A percentile compares a stretch with the other conserved stretches of the same genome.
phyloP scores from a whole-genome alignment of 2,113 vertebrate genomes.

The Zosterops borbonicus region DNA sequence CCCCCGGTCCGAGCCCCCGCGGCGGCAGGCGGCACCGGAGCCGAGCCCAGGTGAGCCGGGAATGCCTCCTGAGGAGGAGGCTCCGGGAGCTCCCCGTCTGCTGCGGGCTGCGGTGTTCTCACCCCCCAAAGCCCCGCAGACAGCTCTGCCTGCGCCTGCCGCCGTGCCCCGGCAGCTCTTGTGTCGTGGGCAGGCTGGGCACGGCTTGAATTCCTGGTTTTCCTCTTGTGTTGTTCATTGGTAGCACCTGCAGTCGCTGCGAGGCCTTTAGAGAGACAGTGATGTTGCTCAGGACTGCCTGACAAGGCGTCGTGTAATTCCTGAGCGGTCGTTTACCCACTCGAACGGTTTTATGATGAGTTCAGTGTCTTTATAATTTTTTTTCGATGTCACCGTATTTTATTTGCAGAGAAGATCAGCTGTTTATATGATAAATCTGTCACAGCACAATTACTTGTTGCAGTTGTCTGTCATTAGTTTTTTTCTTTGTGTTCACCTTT shows the following conservation, averaged over 20 bases:
- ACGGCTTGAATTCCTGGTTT: rapidly evolving
- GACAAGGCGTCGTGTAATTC: not conserved
- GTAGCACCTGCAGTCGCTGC: not conserved
- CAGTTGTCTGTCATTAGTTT: not conserved
- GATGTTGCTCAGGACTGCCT: not conserved
- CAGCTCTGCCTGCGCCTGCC: rapidly evolving
- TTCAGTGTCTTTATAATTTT: not conserved
- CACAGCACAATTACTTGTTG: not conserved
- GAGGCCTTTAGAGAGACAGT: not conserved
- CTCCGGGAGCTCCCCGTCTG: not conserved
- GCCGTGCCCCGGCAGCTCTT: not conserved
- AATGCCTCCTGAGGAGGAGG: not conserved
- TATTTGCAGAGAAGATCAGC: not conserved
- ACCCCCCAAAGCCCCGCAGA: rapidly evolving
- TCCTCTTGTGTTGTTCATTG: rapidly evolving
- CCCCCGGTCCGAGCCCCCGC: not conserved
- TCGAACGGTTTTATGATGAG: not conserved
- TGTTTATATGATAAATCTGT: not conserved
- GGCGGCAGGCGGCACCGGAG: not conserved
- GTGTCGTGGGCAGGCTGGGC: not conserved
- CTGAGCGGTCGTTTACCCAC: not conserved
- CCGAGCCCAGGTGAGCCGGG: not conserved
- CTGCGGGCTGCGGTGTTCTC: not conserved
- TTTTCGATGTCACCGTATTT: not conserved
- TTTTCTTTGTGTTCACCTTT: not conserved